Evolutionary conservation across 1,140 invertebrate genomes (phyloP).

Genomic region (Ericerus pela): DNA sequence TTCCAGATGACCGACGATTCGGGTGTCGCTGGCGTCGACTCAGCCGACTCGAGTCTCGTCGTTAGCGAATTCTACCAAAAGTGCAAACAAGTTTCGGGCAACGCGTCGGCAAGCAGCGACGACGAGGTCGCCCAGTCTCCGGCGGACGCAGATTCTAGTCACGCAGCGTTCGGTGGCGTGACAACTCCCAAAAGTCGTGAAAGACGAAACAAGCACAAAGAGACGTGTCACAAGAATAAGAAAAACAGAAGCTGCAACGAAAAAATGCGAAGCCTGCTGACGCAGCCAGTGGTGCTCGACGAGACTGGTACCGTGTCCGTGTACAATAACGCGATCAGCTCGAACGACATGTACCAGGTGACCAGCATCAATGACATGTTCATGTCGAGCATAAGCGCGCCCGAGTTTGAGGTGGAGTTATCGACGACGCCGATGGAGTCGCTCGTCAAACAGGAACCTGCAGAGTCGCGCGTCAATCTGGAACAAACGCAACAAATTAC

Average conservation of each 20-base stretch:
- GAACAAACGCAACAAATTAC: slow-evolving; percentile 1
- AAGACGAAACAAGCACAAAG: background rate
- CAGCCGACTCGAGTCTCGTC: too few relatives aligned
- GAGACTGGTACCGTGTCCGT: background rate
- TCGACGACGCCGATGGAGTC: background rate
- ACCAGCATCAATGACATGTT: background rate
- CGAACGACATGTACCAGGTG: background rate
- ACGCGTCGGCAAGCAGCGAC: background rate
- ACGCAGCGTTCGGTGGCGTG: too few relatives aligned
- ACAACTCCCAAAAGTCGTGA: background rate
- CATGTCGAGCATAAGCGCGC: background rate
- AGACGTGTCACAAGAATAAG: background rate
- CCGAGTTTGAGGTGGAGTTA: background rate
- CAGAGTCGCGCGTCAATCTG: background rate
- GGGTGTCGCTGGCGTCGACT: too few relatives aligned
- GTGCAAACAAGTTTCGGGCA: too few relatives aligned
- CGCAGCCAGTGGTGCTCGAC: background rate
- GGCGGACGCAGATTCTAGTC: background rate
- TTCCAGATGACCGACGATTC: too few relatives aligned
- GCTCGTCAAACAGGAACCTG: background rate
- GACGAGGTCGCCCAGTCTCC: background rate
- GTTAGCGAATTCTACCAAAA: background rate
- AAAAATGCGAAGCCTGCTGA: background rate
- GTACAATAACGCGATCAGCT: background rate
- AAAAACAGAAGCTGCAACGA: background rate